These are phyloP conservation scores for Meloidogyne floridensis DNA, from an alignment of 1,140 invertebrate genomes.

Conservation along the genomic window DNA sequence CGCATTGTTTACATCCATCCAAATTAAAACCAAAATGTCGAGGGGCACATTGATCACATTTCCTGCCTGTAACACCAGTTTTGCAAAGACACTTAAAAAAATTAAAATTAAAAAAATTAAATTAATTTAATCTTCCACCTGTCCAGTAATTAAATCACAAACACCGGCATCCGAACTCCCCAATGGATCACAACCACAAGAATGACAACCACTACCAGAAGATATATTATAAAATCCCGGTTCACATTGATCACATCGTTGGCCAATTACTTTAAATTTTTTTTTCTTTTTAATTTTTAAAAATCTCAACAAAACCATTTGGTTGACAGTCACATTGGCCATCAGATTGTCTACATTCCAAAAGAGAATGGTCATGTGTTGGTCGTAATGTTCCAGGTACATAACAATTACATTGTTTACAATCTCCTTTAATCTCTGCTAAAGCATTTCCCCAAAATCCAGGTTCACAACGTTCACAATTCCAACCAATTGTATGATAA, in stretches of 20 bases:
- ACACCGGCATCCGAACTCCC: conserved; percentile 79
- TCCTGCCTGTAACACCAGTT: conserved; percentile 75
- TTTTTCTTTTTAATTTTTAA: background rate
- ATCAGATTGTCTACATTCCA: conserved; percentile 77
- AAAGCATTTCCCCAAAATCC: conserved; percentile 71
- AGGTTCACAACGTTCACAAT: conserved; percentile 83
- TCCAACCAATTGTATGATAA: conserved; percentile 83
- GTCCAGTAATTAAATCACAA: conserved; percentile 79
- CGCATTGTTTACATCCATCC: conserved; percentile 68
- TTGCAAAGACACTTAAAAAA: conserved; percentile 72
- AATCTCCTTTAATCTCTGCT: conserved; percentile 46
- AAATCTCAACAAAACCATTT: conserved; percentile 73
- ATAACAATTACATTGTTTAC: conserved; percentile 74
- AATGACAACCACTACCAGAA: conserved; percentile 74
- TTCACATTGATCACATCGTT: conserved; percentile 84
- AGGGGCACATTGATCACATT: conserved; percentile 80
- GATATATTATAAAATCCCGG: conserved; percentile 78
- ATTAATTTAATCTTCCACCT: conserved; percentile 62
- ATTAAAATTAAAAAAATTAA: conserved; percentile 73
- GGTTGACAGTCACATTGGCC: conserved; percentile 84
- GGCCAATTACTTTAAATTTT: conserved; percentile 70
- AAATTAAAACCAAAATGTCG: conserved; percentile 85
- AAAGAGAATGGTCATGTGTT: conserved; percentile 70
- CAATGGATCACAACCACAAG: conserved; percentile 82
- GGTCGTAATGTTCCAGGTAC: conserved; percentile 75